Evolutionary conservation across 30 jellyfish, hydroid and myxozoan species (phyloP), one percentile per base, ranked within the genome.

Genomic region (Pelagia noctiluca): DNA sequence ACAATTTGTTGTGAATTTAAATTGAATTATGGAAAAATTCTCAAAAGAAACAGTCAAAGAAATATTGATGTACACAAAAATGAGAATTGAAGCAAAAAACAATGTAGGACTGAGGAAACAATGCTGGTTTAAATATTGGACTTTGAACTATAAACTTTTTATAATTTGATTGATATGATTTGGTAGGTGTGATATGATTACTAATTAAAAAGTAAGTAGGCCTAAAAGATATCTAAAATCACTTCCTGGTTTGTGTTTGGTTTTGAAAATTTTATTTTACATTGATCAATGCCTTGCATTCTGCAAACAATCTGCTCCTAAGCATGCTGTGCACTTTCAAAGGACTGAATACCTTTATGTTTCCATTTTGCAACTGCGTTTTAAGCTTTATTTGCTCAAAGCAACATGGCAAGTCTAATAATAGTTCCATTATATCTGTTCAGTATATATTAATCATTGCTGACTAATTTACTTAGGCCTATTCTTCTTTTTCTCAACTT

Each of bases 271-370:
- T 42, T 42, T 42, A 42, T 42, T 42, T 42, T 42, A 42, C 57
- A 42, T 42, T 42, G 57, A 42, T 42, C 57, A 42, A 42, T 42
- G 57, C 57, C 57, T 42, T 42, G 57, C 57, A 42, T 42, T 42
- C 57, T 42, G 57, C 57, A 42, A 42, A 42, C 57, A 42, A 42
- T 42, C 57, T 42, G 57, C 57, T 42, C 57, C 57, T 42, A 42
- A n/a, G 57, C 57, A 42, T 42, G 57, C 57, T 42, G 57, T 42
- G 57, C 57, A 42, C 57, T 42, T 42, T 42, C 8, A 42, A 42
- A 42, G 57, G 57, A 42, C 16, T 42, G 12, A 42, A 42, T 42
- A 42, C 57, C 57, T 42, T 42, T 42, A 42, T 42, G 57, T 42
- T 42, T 42, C 57, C 57, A 42, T 42, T 42, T 42, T 42, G 57